These are phyloP conservation scores for Habrosyne pyritoides DNA, from an alignment of 2,888 invertebrate species.

Conservation along the genomic window DNA sequence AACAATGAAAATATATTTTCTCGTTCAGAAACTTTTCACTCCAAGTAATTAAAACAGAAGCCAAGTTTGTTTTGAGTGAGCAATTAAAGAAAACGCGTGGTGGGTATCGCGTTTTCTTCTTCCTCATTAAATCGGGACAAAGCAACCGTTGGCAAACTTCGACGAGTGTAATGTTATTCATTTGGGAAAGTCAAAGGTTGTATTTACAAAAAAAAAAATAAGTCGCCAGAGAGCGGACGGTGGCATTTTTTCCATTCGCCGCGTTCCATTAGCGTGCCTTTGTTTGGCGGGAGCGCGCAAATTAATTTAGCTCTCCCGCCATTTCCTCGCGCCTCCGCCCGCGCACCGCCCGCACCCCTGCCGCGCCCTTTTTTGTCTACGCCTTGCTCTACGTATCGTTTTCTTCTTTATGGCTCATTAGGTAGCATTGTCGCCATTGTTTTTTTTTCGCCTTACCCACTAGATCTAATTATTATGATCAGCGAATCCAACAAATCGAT, in stretches of 20 bases:
- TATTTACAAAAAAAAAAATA: conserved; percentile 78
- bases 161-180: conserved; percentile 82
- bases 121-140: conserved; percentile 77
- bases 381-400: conserved; percentile 83
- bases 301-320: conserved; percentile 84
- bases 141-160: conserved; percentile 68
- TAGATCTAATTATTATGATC: conserved; percentile 79
- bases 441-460: conserved; percentile 75
- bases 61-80: conserved; percentile 64
- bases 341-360: conserved; percentile 57
- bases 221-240: conserved; percentile 82
- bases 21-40: conserved; percentile 54
- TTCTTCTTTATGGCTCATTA: conserved; percentile 84
- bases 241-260: conserved; percentile 84
- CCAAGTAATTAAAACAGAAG: conserved; percentile 63
- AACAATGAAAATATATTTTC: conserved; percentile 40
- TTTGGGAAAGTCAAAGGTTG: conserved; percentile 83
- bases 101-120: conserved; percentile 66
- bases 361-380: conserved; percentile 82
- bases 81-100: conserved; percentile 61
- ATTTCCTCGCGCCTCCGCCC: conserved; percentile 74
- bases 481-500: conserved; percentile 61
- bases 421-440: conserved; percentile 82
- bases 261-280: conserved; percentile 84
- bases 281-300: conserved; percentile 84